A percentile compares a stretch with the other conserved stretches of the same genome.
Conservation (phyloP, 1,140 invertebrate species). For the Bemisia tabaci region DNA sequence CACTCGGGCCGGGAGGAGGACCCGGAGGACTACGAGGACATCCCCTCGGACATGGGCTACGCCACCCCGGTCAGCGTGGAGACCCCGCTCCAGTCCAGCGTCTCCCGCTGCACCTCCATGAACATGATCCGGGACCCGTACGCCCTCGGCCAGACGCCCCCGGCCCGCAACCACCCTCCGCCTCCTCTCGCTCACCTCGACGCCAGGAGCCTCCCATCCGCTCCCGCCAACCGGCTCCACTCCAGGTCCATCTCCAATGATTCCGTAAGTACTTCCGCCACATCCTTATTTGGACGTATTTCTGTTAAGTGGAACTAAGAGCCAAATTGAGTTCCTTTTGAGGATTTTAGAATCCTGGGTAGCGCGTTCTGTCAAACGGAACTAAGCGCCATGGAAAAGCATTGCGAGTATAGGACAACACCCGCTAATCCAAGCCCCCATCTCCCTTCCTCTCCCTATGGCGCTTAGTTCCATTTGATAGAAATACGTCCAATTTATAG, state of each 20-base stretch:
- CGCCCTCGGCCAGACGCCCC: constrained; percentile 35
- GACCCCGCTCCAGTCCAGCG: constrained; percentile 66
- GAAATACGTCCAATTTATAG: too few relatives aligned
- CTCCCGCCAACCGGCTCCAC: constrained; percentile 32
- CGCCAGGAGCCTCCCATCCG: constrained; percentile 30
- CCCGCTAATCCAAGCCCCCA: too few relatives aligned
- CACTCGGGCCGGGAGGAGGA: constrained; percentile 66
- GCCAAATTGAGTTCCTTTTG: too few relatives aligned
- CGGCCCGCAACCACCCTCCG: constrained; percentile 32
- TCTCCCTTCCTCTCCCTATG: too few relatives aligned
- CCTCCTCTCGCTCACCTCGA: constrained; percentile 24
- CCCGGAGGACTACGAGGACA: constrained; percentile 52
- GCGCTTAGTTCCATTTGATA: too few relatives aligned
- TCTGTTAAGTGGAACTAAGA: too few relatives aligned
- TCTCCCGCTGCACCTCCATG: constrained; percentile 67
- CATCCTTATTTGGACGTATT: too few relatives aligned
- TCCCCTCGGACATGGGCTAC: constrained; percentile 51
- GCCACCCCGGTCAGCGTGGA: constrained; percentile 76
- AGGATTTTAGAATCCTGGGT: too few relatives aligned
- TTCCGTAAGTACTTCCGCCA: constrained; percentile 34
- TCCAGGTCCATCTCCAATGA: constrained; percentile 51
- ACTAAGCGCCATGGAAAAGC: too few relatives aligned
- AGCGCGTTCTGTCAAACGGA: too few relatives aligned
- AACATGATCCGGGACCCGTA: constrained; percentile 63
- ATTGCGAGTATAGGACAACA: too few relatives aligned